Evolutionary conservation across 1,140 invertebrate genomes (phyloP).

Genomic region (Drosophila sp.): DNA sequence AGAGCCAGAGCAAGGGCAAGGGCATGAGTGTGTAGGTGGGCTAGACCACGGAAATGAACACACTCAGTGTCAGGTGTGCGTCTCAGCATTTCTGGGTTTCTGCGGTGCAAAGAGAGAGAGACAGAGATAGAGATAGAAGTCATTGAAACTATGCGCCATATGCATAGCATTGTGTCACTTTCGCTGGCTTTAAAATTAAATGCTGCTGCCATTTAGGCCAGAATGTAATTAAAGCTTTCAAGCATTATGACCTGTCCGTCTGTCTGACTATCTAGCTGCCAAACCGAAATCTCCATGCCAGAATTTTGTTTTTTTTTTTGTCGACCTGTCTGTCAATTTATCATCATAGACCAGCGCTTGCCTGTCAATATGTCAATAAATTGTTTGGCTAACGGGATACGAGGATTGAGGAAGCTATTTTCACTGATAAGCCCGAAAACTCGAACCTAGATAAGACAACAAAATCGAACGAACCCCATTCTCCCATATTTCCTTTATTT

Average conservation of each 20-base stretch:
- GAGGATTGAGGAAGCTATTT: not conserved
- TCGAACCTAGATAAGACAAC: slow-evolving; percentile 23
- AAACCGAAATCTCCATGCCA: slow-evolving; percentile 59
- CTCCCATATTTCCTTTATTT: slow-evolving; percentile 21
- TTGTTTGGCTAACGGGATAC: slow-evolving; percentile 31
- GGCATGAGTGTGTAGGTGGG: not conserved
- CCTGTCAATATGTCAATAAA: slow-evolving; percentile 80
- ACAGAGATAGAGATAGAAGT: slow-evolving; percentile 7
- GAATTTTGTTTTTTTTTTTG: slow-evolving; percentile 28
- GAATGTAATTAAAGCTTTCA: slow-evolving; percentile 50
- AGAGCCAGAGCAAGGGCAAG: not conserved
- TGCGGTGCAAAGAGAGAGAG: slow-evolving; percentile 29
- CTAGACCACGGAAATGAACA: slow-evolving; percentile 72
- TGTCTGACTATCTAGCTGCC: slow-evolving; percentile 49
- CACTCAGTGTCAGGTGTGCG: slow-evolving; percentile 64
- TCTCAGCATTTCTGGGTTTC: slow-evolving; percentile 60
- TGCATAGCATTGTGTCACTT: slow-evolving; percentile 56
- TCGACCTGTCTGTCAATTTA: slow-evolving; percentile 63
- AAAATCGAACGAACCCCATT: not conserved
- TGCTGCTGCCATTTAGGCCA: slow-evolving; percentile 23
- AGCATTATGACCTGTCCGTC: slow-evolving; percentile 53
- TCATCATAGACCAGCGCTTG: slow-evolving; percentile 68
- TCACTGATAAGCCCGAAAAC: slow-evolving; percentile 9
- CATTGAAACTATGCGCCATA: slow-evolving; percentile 47
- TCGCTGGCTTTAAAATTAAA: slow-evolving; percentile 43